Percentiles rank a stretch among this genome's conserved stretches.
phyloP scores from a whole-genome alignment of 2,797 vertebrate species.

The Liasis olivaceus region DNA sequence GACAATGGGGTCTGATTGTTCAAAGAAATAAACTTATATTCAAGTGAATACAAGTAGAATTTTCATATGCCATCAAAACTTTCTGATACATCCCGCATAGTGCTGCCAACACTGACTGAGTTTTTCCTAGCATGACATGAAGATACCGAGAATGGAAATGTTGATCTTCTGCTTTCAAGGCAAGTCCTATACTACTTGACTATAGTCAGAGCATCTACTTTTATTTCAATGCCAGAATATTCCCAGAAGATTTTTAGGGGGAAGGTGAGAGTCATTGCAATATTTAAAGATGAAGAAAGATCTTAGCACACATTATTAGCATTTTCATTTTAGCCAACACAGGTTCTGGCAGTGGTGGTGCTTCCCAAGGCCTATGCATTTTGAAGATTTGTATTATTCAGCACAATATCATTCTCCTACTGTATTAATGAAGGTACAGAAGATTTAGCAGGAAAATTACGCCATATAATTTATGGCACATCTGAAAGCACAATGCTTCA shows the following conservation, averaged over 20 bases:
- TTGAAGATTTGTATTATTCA: background rate
- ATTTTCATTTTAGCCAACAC: background rate
- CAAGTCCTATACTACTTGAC: background rate
- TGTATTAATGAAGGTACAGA: background rate
- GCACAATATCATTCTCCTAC: background rate
- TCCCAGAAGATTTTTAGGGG: too few relatives aligned
- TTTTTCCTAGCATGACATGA: too few relatives aligned
- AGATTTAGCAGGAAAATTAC: background rate
- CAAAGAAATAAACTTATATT: too few relatives aligned
- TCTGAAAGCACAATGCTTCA: conserved; percentile 14
- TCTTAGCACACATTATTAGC: background rate
- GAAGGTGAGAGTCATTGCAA: too few relatives aligned
- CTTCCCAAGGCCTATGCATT: background rate
- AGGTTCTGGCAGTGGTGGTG: background rate
- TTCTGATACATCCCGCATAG: too few relatives aligned
- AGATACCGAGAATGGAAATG: too few relatives aligned
- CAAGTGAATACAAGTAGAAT: too few relatives aligned
- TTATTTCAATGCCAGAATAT: background rate
- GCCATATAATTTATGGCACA: conserved; percentile 26
- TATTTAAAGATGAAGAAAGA: background rate
- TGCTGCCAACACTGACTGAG: too few relatives aligned
- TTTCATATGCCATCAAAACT: too few relatives aligned
- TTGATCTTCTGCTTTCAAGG: too few relatives aligned
- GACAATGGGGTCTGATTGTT: too few relatives aligned
- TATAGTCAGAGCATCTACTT: background rate